Evolutionary conservation across 1,140 invertebrate species (phyloP).

Genomic region (Drosophila nebulosa): DNA sequence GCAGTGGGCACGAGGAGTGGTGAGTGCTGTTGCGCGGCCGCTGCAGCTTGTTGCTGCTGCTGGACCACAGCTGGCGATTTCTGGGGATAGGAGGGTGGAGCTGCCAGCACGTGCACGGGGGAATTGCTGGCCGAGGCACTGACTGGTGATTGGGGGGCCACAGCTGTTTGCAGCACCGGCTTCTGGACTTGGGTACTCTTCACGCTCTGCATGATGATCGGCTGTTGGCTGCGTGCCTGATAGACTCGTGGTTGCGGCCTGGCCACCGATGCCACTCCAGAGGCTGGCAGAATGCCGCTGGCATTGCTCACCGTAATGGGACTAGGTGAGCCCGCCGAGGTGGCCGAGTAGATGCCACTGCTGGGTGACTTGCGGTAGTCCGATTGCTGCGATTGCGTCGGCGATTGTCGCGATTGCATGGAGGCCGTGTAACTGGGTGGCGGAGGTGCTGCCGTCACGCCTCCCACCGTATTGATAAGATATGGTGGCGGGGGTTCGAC

Average conservation of each 20-base stretch:
- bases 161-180: slow-evolving; percentile 95
- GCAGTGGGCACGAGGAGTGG: slow-evolving; percentile 65
- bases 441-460: slow-evolving; percentile 83
- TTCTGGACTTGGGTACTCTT: slow-evolving; percentile 97
- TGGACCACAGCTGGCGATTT: slow-evolving; percentile 70
- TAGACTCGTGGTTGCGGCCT: slow-evolving; percentile 87
- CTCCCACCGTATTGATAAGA: slow-evolving; percentile 85
- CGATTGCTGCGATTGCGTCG: slow-evolving; percentile 88
- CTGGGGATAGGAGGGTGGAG: slow-evolving; percentile 89
- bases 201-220: slow-evolving; percentile 97
- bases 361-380: slow-evolving; percentile 88
- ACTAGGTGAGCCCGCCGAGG: slow-evolving; percentile 88
- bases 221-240: slow-evolving; percentile 91
- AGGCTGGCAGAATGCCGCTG: slow-evolving; percentile 82
- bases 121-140: slow-evolving; percentile 82
- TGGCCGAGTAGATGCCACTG: slow-evolving; percentile 88
- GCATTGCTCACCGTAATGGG: slow-evolving; percentile 87
- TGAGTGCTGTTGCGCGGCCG: slow-evolving; percentile 80
- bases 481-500: slow-evolving; percentile 87
- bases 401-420: slow-evolving; percentile 92
- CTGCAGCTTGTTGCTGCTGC: slow-evolving; percentile 84
- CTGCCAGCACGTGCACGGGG: slow-evolving; percentile 82
- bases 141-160: slow-evolving; percentile 90
- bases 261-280: slow-evolving; percentile 81
- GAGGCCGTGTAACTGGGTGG: slow-evolving; percentile 91